A percentile compares a stretch with the other conserved stretches of the same genome.
Evolutionary conservation across 2,113 vertebrate genomes (phyloP).

Genomic region (Pseudorhombus dupliciocellatus): DNA sequence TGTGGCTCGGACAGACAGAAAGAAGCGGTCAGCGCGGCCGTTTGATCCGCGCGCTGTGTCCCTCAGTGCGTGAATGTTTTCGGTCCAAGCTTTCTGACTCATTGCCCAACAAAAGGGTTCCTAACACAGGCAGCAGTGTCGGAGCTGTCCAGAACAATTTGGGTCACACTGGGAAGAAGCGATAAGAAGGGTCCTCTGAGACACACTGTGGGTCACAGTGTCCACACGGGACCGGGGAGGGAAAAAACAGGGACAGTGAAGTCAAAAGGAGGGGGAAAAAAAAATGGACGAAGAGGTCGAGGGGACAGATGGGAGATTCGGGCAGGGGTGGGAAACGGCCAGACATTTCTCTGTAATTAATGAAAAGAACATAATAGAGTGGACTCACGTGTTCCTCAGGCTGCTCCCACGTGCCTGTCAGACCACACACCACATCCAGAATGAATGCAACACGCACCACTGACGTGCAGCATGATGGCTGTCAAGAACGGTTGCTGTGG

Average conservation of each 20-base stretch:
- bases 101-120: constrained; percentile 21
- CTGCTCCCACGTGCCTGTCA: too few relatives aligned
- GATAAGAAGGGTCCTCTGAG: constrained; percentile 38
- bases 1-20: constrained; percentile 19
- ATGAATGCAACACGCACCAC: too few relatives aligned
- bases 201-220: constrained; percentile 12
- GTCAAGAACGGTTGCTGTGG: neutral
- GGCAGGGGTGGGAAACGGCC: neutral
- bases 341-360: neutral
- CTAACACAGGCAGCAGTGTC: constrained; percentile 15
- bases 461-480: neutral
- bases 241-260: constrained; percentile 15
- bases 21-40: constrained; percentile 10
- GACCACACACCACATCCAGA: too few relatives aligned
- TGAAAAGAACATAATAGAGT: too few relatives aligned
- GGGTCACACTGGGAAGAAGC: constrained; percentile 23
- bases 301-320: constrained; percentile 12
- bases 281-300: neutral
- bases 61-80: constrained; percentile 36
- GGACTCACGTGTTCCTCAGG: too few relatives aligned
- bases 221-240: constrained; percentile 30
- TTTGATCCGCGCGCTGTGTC: constrained; percentile 20
- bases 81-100: constrained; percentile 39
- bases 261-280: constrained; percentile 24
- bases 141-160: constrained; percentile 40